Percentiles rank a stretch among this genome's conserved stretches.
phyloP scores from a whole-genome alignment of 1,140 invertebrate genomes.

The Periplaneta americana region DNA sequence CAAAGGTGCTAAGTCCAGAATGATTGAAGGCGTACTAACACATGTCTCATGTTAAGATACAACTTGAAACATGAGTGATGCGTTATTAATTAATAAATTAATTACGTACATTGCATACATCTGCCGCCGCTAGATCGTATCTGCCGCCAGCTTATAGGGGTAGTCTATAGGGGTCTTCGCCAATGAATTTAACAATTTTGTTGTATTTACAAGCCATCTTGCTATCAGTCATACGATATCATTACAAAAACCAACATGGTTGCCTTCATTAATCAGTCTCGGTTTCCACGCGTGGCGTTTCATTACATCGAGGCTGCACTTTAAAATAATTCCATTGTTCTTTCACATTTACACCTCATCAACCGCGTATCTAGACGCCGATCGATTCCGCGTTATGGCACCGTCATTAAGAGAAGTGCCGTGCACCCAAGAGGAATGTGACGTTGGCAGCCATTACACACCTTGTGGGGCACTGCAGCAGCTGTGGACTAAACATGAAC shows the following conservation, averaged over 20 bases:
- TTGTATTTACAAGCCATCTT: background rate
- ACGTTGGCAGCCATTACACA: no score
- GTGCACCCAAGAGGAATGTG: no score
- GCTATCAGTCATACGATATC: background rate
- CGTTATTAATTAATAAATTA: background rate
- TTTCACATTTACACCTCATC: no score
- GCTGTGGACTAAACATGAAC: no score
- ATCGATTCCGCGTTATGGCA: no score
- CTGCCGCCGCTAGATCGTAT: background rate
- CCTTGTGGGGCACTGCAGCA: no score
- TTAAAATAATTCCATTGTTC: background rate
- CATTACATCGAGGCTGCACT: background rate
- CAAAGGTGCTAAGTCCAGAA: no score
- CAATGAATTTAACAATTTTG: background rate
- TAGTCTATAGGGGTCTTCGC: background rate
- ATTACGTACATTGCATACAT: background rate
- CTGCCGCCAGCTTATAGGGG: background rate
- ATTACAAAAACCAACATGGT: background rate
- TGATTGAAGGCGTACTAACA: background rate
- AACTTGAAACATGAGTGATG: background rate
- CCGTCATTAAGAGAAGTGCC: no score
- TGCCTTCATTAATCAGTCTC: background rate
- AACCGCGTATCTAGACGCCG: no score
- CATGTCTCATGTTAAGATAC: background rate
- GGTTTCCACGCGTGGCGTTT: background rate